Evolutionary conservation across 2,113 vertebrate genomes (phyloP), one percentile per base, ranked within the genome.

Genomic region (Toxotes chatareus): DNA sequence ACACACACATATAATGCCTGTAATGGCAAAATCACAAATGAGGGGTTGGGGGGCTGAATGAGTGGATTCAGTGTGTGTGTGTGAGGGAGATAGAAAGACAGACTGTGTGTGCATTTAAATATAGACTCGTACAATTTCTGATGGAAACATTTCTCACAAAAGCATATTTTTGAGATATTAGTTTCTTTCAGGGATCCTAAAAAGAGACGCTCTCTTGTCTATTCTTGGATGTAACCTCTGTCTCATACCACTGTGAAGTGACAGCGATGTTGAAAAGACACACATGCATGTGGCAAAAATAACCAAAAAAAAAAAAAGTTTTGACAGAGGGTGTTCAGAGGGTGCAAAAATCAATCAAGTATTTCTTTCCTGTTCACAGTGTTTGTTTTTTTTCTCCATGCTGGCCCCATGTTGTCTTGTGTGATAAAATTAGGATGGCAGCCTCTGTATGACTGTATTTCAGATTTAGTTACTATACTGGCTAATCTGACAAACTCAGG

Each of bases 11-110:
- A 85, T 44, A 78, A 70, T 57, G 31, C 27, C 66, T 63, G 56
- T 89, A 83, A 85, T 84, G 76, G 66, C 42, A 70, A 83, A 85
- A 68, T 63, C 79, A 79, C 66, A 84, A 75, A 83, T 82, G 40
- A 71, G 61, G 23, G n/a, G 47, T 23, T 23, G 27, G 79, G 23
- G 27, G 36, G 68, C 40, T 71, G 66, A 73, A 38, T 75, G 49
- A 57, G 60, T 69, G 53, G 38, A 57, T 72, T 65, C 47, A 80
- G 59, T 83, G 69, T 75, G 46, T 60, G 55, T 64, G 51, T 65
- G 21, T 73, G 46, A 13, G 31, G 51, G 31, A 46, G 13, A 27
- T 2, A 68, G 55, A 72, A 46, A 70, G 31, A 55, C 1, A 46
- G 23, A 9, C 44, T 27, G 68, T 34, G 73, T 76, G 11, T 61